phyloP scores from a whole-genome alignment of 2,888 invertebrate genomes.

The Parnassius glacialis region DNA sequence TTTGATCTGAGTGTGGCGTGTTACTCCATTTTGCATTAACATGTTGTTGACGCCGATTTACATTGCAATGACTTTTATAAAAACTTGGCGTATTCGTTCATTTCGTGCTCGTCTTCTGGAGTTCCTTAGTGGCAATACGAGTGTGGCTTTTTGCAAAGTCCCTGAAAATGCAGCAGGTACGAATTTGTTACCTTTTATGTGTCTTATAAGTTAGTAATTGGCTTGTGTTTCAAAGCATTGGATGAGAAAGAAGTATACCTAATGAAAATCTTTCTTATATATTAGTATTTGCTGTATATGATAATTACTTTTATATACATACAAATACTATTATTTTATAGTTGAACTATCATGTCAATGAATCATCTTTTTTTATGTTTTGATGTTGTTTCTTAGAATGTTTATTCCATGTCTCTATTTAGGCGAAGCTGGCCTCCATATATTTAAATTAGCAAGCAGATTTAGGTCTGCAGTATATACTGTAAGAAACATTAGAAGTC shows the following conservation, averaged over 20 bases:
- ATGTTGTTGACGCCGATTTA: conserved; percentile 92
- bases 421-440: no score
- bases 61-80: conserved; percentile 90
- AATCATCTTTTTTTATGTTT: no score
- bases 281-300: neutral
- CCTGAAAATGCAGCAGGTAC: conserved; percentile 77
- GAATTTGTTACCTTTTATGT: conserved; percentile 8
- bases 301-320: no score
- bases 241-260: no score
- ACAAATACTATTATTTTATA: no score
- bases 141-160: conserved; percentile 82
- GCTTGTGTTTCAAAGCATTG: neutral
- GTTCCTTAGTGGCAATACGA: conserved; percentile 79
- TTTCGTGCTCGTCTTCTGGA: conserved; percentile 85
- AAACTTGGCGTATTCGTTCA: conserved; percentile 88
- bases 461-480: no score
- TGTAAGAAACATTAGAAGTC: no score
- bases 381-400: no score
- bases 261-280: neutral
- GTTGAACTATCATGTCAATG: no score
- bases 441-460: no score
- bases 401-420: no score
- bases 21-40: conserved; percentile 35
- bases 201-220: no score
- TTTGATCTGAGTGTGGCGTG: conserved; percentile 12